phyloP scores from a whole-genome alignment of 64 coral and sea anemone genomes.

The Stylophora pistillata region DNA sequence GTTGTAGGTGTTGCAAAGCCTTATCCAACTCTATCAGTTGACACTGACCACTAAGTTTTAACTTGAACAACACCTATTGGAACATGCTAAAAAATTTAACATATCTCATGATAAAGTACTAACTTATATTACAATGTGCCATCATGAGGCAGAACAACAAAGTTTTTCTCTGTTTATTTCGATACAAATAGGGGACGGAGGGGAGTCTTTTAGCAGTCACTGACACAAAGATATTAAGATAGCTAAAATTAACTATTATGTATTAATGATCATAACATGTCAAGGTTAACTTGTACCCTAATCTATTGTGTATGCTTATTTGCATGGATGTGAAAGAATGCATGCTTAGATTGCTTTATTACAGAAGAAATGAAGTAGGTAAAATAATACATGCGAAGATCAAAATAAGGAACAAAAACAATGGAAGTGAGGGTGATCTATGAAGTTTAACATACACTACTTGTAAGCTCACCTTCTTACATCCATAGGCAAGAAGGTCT shows the following conservation, averaged over 20 bases:
- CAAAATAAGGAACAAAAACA: too few species aligned
- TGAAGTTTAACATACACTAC: too few species aligned
- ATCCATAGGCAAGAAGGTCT: slow-evolving; percentile 50
- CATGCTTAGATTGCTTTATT: too few species aligned
- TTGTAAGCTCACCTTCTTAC: slow-evolving; percentile 28
- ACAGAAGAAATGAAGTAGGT: too few species aligned
- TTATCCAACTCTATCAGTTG: slow-evolving; percentile 36
- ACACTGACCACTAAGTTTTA: slow-evolving; percentile 40
- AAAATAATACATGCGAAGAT: too few species aligned
- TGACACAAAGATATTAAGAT: too few species aligned
- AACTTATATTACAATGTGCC: neutral
- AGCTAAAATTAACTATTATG: neutral
- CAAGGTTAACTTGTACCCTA: neutral
- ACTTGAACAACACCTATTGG: slow-evolving; percentile 46
- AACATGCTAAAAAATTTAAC: neutral
- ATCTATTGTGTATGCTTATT: too few species aligned
- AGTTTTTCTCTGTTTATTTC: too few species aligned
- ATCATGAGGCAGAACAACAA: too few species aligned
- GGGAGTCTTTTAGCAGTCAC: neutral
- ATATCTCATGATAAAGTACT: neutral
- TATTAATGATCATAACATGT: slow-evolving; percentile 6
- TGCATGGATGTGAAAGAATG: too few species aligned
- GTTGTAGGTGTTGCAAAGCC: slow-evolving; percentile 7
- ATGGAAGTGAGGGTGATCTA: too few species aligned
- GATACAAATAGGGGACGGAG: slow-evolving; percentile 3